Percentiles rank a stretch among this genome's conserved stretches.
Conservation (phyloP, 2,797 vertebrate genomes). For the Silurus aristotelis region DNA sequence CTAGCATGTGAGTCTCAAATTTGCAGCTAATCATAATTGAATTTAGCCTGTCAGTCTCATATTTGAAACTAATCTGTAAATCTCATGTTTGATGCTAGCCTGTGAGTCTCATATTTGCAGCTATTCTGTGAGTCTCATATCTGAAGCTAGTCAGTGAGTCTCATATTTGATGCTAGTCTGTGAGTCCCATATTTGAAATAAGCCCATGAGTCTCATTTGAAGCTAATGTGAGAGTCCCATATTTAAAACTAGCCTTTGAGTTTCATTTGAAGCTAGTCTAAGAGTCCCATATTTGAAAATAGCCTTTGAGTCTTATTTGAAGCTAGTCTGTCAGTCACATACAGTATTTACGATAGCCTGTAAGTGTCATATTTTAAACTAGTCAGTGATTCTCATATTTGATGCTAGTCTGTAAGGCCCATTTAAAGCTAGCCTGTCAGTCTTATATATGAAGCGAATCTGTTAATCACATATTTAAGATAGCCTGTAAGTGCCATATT, state of each 20-base stretch:
- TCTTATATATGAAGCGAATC: not conserved
- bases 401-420: not conserved
- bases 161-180: not conserved
- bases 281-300: too few relatives aligned
- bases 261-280: too few relatives aligned
- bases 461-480: too few relatives aligned
- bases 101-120: not conserved
- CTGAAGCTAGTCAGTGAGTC: not conserved
- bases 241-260: too few relatives aligned
- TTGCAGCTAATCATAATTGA: not conserved
- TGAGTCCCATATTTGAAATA: not conserved
- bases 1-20: not conserved
- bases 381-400: too few relatives aligned
- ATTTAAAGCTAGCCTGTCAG: not conserved
- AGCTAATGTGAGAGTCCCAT: not conserved
- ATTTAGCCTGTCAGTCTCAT: not conserved
- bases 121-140: not conserved
- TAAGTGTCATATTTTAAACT: too few relatives aligned
- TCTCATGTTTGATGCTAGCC: not conserved
- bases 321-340: too few relatives aligned
- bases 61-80: not conserved
- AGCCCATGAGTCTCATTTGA: not conserved
- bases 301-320: too few relatives aligned
- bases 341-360: too few relatives aligned
- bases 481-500: too few relatives aligned